phyloP scores from a whole-genome alignment of 2,888 invertebrate species.

The Bhutanitis thaidina region DNA sequence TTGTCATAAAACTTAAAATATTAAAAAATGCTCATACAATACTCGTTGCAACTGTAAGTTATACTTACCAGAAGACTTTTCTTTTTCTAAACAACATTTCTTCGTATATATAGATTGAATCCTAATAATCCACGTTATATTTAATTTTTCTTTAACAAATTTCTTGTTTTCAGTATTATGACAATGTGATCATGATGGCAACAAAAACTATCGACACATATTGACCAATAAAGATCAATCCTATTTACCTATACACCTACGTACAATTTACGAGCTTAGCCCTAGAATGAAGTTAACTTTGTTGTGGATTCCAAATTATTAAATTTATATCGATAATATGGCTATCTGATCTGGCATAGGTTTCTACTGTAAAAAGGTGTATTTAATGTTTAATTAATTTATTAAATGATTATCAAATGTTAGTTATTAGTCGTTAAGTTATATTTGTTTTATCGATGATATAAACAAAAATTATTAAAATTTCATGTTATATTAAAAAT shows the following conservation, averaged over 20 bases:
- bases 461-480: slow-evolving; percentile 16
- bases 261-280: slow-evolving; percentile 63
- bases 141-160: too few relatives aligned
- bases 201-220: background rate
- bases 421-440: slow-evolving; percentile 1
- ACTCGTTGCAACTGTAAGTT: too few relatives aligned
- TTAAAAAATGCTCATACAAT: too few relatives aligned
- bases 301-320: slow-evolving; percentile 2
- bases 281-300: slow-evolving; percentile 23
- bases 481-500: slow-evolving; percentile 11
- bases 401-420: slow-evolving; percentile 3
- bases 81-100: too few relatives aligned
- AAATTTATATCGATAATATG: slow-evolving; percentile 21
- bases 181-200: too few relatives aligned
- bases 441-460: slow-evolving; percentile 1
- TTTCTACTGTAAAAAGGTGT: slow-evolving; percentile 24
- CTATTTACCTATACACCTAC: slow-evolving; percentile 30
- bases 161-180: too few relatives aligned
- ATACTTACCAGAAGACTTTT: too few relatives aligned
- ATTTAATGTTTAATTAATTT: background rate
- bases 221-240: background rate
- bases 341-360: slow-evolving; percentile 24
- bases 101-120: too few relatives aligned
- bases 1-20: too few relatives aligned
- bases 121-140: too few relatives aligned